phyloP scores from a whole-genome alignment of 2,888 invertebrate species.

The Hoplodrina blanda region DNA sequence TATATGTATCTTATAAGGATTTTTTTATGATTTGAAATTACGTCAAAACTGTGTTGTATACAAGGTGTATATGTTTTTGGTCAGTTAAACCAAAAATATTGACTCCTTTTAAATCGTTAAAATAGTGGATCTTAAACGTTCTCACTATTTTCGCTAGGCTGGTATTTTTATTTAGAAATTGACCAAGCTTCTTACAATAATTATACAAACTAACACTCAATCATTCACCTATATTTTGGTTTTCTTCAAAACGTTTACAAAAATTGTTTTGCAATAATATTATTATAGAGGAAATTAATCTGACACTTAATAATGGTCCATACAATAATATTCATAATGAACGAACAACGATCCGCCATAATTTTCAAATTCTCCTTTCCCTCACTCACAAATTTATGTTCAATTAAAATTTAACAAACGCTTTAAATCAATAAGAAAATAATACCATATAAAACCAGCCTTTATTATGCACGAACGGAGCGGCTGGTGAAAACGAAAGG shows the following conservation, averaged over 20 bases:
- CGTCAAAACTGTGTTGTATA: background rate
- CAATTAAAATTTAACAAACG: background rate
- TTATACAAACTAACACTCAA: too few species aligned
- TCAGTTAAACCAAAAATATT: too few species aligned
- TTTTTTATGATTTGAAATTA: background rate
- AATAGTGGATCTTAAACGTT: too few species aligned
- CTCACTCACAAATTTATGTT: slow-evolving; percentile 9
- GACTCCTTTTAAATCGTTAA: too few species aligned
- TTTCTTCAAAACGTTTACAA: too few species aligned
- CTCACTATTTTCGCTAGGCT: too few species aligned
- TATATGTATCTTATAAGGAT: background rate
- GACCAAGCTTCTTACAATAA: too few species aligned
- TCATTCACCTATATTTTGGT: too few species aligned
- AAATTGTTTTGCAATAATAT: too few species aligned
- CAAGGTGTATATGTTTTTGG: background rate
- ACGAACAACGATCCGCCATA: too few species aligned
- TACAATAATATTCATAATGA: background rate
- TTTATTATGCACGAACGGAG: slow-evolving; percentile 35
- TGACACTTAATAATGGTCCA: too few species aligned
- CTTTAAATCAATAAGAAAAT: slow-evolving; percentile 5
- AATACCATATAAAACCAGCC: slow-evolving; percentile 25
- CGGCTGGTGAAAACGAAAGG: slow-evolving; percentile 65
- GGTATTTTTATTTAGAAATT: too few species aligned
- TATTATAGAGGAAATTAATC: background rate
- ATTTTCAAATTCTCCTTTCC: slow-evolving; percentile 11